phyloP scores from a whole-genome alignment of 1,140 invertebrate genomes.

The Drosophila saltans region DNA sequence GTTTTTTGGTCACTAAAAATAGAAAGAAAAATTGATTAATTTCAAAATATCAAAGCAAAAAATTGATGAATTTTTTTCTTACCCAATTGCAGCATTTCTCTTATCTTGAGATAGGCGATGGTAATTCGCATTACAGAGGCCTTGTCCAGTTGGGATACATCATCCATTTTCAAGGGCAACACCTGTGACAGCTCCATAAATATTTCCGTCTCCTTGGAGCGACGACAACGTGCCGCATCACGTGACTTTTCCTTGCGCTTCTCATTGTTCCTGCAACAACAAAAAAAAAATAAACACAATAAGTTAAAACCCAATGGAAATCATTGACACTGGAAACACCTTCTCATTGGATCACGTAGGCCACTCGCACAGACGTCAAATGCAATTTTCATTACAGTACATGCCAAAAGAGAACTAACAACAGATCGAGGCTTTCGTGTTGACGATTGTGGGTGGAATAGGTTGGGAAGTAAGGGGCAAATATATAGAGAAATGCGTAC shows the following conservation, averaged over 20 bases:
- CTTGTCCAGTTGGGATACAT: slow-evolving; percentile 95
- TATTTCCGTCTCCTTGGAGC: slow-evolving; percentile 97
- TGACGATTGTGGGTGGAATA: neutral
- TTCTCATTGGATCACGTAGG: slow-evolving; percentile 60
- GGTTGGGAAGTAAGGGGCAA: neutral
- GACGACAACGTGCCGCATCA: slow-evolving; percentile 95
- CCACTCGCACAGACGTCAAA: slow-evolving; percentile 29
- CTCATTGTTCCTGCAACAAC: slow-evolving; percentile 93
- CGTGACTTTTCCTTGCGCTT: slow-evolving; percentile 98
- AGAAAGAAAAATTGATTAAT: slow-evolving; percentile 46
- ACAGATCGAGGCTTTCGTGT: neutral
- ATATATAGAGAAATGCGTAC: slow-evolving; percentile 60
- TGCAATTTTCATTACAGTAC: slow-evolving; percentile 31
- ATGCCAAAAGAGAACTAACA: slow-evolving; percentile 3
- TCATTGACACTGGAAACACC: slow-evolving; percentile 10
- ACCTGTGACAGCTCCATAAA: slow-evolving; percentile 93
- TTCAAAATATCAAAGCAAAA: slow-evolving; percentile 29
- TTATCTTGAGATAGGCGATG: slow-evolving; percentile 93
- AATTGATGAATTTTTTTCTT: slow-evolving; percentile 82
- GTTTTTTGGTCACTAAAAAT: slow-evolving; percentile 47
- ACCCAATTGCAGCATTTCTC: slow-evolving; percentile 92
- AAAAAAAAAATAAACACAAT: slow-evolving; percentile 79
- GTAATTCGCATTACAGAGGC: slow-evolving; percentile 97
- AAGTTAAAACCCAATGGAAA: slow-evolving; percentile 11
- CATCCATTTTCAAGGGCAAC: slow-evolving; percentile 90